Conservation (phyloP, 2,888 invertebrate genomes). For the Spatulosminthurus flaviceps region DNA sequence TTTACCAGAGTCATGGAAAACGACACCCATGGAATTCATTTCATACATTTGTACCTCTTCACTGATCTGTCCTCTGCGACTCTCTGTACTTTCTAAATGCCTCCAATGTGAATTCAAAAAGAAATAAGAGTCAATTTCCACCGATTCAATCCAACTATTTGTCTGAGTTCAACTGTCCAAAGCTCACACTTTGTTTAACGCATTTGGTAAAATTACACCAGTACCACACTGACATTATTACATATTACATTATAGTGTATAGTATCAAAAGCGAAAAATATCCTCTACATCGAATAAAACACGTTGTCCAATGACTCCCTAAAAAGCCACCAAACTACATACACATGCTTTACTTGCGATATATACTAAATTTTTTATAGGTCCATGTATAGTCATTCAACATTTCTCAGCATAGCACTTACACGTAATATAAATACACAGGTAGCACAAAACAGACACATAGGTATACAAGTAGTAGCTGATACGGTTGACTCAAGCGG, state of each 20-base stretch:
- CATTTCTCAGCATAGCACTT: no score
- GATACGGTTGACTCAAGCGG: background rate
- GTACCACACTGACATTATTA: conserved; percentile 2
- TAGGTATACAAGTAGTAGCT: no score
- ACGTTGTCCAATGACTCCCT: background rate
- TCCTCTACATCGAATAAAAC: background rate
- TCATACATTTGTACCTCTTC: conserved; percentile 36
- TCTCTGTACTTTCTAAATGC: conserved; percentile 25
- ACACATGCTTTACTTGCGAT: background rate
- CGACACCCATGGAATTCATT: conserved; percentile 42
- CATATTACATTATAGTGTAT: no score
- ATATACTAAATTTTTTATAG: background rate
- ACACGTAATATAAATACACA: no score
- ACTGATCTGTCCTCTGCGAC: conserved; percentile 29
- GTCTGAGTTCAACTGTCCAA: conserved; percentile 26
- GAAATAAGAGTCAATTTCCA: conserved; percentile 46
- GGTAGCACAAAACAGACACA: no score
- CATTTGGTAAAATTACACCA: no score
- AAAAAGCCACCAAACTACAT: background rate
- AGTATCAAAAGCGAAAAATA: background rate
- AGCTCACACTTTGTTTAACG: background rate
- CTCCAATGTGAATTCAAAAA: conserved; percentile 35
- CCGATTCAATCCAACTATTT: conserved; percentile 45
- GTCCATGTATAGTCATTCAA: no score
- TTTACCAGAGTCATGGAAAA: conserved; percentile 37